Evolutionary conservation across 2,888 invertebrate species (phyloP).

Genomic region (Metopia argyrocephala): DNA sequence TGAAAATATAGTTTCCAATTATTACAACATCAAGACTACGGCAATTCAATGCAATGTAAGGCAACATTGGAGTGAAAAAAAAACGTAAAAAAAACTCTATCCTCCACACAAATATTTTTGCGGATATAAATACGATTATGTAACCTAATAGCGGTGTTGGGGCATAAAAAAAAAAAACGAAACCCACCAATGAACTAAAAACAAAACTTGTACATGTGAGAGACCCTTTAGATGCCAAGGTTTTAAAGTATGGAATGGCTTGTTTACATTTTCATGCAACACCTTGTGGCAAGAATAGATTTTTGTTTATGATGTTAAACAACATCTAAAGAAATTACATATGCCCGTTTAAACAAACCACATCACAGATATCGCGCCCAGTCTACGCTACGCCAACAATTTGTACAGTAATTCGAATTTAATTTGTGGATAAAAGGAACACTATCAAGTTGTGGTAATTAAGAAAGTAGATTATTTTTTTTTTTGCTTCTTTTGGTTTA

Average conservation of each 20-base stretch:
- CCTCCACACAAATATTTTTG: background rate
- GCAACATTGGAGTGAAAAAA: background rate
- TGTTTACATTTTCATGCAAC: slow-evolving; percentile 32
- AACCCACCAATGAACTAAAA: background rate
- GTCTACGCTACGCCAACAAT: background rate
- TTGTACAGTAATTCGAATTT: too few relatives aligned
- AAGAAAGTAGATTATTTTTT: too few relatives aligned
- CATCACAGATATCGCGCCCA: slow-evolving; percentile 20
- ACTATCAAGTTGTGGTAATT: too few relatives aligned
- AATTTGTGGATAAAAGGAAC: too few relatives aligned
- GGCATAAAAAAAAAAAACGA: slow-evolving; percentile 26
- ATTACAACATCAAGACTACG: slow-evolving; percentile 49
- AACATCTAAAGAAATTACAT: slow-evolving; percentile 29
- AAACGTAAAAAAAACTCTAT: background rate
- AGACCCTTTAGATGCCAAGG: slow-evolving; percentile 53
- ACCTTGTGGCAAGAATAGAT: slow-evolving; percentile 51
- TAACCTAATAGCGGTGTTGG: slow-evolving; percentile 68
- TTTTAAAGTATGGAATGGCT: slow-evolving; percentile 31
- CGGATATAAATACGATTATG: slow-evolving; percentile 62
- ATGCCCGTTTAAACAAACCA: slow-evolving; percentile 34
- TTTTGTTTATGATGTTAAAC: slow-evolving; percentile 30
- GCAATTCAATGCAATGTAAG: background rate
- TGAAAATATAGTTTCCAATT: slow-evolving; percentile 37
- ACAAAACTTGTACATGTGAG: slow-evolving; percentile 27
- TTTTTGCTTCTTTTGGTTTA: too few relatives aligned